A percentile compares a stretch with the other conserved stretches of the same genome.
Evolutionary conservation across 1,140 invertebrate species (phyloP).

Genomic region (Archivesica marissinica): DNA sequence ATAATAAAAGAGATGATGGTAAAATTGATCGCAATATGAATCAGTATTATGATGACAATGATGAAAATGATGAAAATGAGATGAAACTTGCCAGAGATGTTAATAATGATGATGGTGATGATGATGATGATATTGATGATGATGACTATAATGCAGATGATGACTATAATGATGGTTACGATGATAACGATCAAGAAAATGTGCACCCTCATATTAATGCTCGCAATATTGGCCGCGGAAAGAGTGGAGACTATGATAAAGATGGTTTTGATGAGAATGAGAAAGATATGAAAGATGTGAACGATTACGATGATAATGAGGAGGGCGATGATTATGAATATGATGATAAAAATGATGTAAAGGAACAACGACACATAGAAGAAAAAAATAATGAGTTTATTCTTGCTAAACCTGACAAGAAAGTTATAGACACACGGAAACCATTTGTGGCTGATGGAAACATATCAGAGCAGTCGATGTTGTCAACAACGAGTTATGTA

Average conservation of each 20-base stretch:
- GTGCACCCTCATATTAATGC: slow-evolving; percentile 51
- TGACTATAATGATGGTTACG: slow-evolving; percentile 53
- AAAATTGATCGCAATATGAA: slow-evolving; percentile 51
- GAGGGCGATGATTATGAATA: slow-evolving; percentile 53
- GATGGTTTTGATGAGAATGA: slow-evolving; percentile 58
- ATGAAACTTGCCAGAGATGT: slow-evolving; percentile 59
- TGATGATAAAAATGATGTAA: slow-evolving; percentile 61
- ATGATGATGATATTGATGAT: slow-evolving; percentile 57
- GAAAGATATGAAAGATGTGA: slow-evolving; percentile 40
- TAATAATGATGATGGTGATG: slow-evolving; percentile 8
- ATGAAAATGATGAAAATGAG: slow-evolving; percentile 46
- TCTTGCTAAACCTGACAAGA: slow-evolving; percentile 33
- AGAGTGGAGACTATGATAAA: slow-evolving; percentile 56
- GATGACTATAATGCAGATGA: slow-evolving; percentile 64
- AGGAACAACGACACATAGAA: slow-evolving; percentile 40
- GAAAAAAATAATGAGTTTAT: slow-evolving; percentile 49
- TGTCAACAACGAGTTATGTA: slow-evolving; percentile 1
- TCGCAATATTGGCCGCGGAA: slow-evolving; percentile 44
- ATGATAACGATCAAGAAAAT: slow-evolving; percentile 53
- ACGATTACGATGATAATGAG: slow-evolving; percentile 61
- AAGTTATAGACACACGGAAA: neutral
- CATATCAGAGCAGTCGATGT: slow-evolving; percentile 27
- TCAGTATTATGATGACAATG: slow-evolving; percentile 47
- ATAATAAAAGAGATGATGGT: slow-evolving; percentile 54
- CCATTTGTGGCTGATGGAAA: neutral